Evolutionary conservation across 2,888 invertebrate species (phyloP).

Genomic region (Pheosia tremula): DNA sequence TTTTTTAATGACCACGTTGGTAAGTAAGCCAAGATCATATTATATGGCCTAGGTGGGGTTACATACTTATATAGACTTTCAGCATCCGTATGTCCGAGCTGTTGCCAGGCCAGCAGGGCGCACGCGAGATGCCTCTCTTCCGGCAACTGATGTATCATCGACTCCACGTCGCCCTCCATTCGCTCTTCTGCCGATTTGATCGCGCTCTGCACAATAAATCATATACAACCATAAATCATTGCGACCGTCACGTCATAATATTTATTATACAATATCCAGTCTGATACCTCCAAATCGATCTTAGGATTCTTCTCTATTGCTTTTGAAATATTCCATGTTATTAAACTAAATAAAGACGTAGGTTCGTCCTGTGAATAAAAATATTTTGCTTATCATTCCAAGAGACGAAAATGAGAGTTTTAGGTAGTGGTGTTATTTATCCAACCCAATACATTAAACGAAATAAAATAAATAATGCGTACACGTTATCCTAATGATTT

Average conservation of each 20-base stretch:
- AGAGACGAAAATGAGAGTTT: no score
- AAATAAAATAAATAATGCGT: no score
- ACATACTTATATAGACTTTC: constrained; percentile 66
- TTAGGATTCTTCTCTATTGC: constrained; percentile 60
- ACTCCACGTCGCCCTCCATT: constrained; percentile 43
- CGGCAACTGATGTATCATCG: constrained; percentile 41
- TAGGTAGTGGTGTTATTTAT: no score
- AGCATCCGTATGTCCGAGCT: constrained; percentile 60
- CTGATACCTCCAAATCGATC: constrained; percentile 62
- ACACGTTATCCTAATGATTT: no score
- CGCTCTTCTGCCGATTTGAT: constrained; percentile 48
- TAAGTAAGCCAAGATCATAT: background rate
- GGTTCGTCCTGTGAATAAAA: constrained; percentile 10
- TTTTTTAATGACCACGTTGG: constrained; percentile 6
- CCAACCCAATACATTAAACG: no score
- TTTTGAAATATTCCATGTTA: constrained; percentile 73
- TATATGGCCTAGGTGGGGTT: background rate
- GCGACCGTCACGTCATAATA: background rate
- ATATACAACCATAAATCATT: constrained; percentile 6
- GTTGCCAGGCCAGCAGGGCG: constrained; percentile 75
- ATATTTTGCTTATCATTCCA: background rate
- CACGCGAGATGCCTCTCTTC: constrained; percentile 65
- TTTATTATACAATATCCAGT: background rate
- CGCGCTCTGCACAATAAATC: constrained; percentile 39
- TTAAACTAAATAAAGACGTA: constrained; percentile 61